A percentile compares a stretch with the other conserved stretches of the same genome.
These are phyloP conservation scores for Xenopus petersii DNA, from an alignment of 2,797 vertebrate genomes.

Conservation along the genomic window DNA sequence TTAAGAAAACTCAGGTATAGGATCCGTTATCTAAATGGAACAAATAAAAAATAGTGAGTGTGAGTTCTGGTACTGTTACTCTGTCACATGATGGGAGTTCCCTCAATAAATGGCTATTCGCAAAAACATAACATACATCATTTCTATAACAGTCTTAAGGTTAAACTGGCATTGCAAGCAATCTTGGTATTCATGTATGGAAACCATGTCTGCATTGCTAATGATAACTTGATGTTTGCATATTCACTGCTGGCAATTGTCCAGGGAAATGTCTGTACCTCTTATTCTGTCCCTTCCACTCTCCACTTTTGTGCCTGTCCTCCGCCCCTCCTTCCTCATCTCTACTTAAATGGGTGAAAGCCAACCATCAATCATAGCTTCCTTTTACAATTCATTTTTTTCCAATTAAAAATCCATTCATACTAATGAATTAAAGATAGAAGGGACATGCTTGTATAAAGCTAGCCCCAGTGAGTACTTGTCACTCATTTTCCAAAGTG, in stretches of 20 bases:
- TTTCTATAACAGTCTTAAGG: too few relatives aligned
- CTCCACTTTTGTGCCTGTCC: background rate
- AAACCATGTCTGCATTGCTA: slow-evolving; percentile 8
- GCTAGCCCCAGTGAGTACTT: slow-evolving; percentile 24
- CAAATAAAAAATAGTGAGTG: too few relatives aligned
- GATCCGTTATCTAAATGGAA: too few relatives aligned
- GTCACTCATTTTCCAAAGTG: slow-evolving; percentile 31
- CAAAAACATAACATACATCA: too few relatives aligned
- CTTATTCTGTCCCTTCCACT: slow-evolving; percentile 9
- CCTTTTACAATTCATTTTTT: slow-evolving; percentile 48
- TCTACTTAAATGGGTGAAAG: slow-evolving; percentile 37
- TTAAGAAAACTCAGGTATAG: too few relatives aligned
- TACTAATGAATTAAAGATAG: slow-evolving; percentile 48
- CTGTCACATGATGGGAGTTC: too few relatives aligned
- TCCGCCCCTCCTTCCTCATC: slow-evolving; percentile 27
- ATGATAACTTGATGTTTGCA: slow-evolving; percentile 6
- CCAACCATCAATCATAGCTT: slow-evolving; percentile 41
- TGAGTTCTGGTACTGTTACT: too few relatives aligned
- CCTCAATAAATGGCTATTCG: too few relatives aligned
- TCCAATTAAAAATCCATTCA: slow-evolving; percentile 50
- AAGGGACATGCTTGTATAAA: slow-evolving; percentile 29
- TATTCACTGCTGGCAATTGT: slow-evolving; percentile 27
- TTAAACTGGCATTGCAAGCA: too few relatives aligned
- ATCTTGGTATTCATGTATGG: slow-evolving; percentile 8
- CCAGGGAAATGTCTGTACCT: slow-evolving; percentile 34